A percentile compares a stretch with the other conserved stretches of the same genome.
Conservation (phyloP, 2,888 invertebrate species). For the Cryptocephalus moraei region DNA sequence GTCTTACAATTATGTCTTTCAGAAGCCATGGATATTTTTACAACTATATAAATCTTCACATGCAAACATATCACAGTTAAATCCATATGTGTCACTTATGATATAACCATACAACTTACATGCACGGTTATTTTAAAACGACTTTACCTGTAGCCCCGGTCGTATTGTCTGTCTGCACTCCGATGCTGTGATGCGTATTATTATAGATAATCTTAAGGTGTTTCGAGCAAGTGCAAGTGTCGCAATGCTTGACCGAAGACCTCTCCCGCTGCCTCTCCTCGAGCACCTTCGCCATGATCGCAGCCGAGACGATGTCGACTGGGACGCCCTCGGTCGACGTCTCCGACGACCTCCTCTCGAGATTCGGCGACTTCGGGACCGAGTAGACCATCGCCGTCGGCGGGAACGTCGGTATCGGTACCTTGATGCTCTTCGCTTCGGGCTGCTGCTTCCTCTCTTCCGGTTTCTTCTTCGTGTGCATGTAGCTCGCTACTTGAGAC, state of each 20-base stretch:
- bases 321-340: constrained; percentile 49
- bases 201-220: constrained; percentile 45
- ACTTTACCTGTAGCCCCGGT: no score
- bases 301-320: constrained; percentile 72
- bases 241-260: constrained; percentile 70
- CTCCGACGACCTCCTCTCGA: constrained; percentile 35
- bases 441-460: constrained; percentile 33
- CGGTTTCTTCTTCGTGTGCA: constrained; percentile 50
- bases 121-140: no score
- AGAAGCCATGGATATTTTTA: no score
- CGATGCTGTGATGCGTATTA: constrained; percentile 47
- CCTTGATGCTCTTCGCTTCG: constrained; percentile 56
- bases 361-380: constrained; percentile 38
- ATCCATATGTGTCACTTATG: no score
- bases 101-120: no score
- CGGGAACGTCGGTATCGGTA: constrained; percentile 70
- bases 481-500: constrained; percentile 74
- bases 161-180: constrained; percentile 51
- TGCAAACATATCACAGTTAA: no score
- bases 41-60: no score
- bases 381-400: constrained; percentile 77
- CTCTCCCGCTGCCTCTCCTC: constrained; percentile 77
- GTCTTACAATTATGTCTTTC: no score
- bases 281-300: constrained; percentile 83
- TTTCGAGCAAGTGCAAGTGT: constrained; percentile 63